These are phyloP conservation scores for Lithophane socia DNA, from an alignment of 2,888 invertebrate genomes.

Conservation along the genomic window DNA sequence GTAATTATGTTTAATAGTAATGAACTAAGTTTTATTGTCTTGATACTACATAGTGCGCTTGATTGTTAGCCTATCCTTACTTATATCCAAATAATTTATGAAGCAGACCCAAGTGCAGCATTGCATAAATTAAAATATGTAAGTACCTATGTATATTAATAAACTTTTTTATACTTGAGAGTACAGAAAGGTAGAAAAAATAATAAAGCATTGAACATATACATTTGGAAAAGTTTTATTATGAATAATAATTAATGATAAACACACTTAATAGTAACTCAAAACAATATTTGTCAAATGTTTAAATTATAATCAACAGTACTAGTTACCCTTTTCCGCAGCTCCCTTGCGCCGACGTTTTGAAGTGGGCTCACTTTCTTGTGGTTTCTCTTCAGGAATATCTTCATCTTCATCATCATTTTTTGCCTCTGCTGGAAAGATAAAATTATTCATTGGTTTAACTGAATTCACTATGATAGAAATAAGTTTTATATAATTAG, in stretches of 20 bases:
- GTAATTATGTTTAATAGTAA: conserved; percentile 25
- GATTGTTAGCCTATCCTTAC: conserved; percentile 40
- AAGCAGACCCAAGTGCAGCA: conserved; percentile 44
- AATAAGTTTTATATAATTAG: not conserved
- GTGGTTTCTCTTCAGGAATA: conserved; percentile 76
- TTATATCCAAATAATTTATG: conserved; percentile 36
- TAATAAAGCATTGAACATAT: conserved; percentile 83
- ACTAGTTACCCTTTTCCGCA: conserved; percentile 88
- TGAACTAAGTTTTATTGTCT: conserved; percentile 13
- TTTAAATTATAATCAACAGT: conserved; percentile 75
- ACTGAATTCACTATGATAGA: not conserved
- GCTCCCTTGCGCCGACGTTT: conserved; percentile 84
- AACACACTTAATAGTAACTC: conserved; percentile 82
- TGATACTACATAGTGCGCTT: not conserved
- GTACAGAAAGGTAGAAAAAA: conserved; percentile 68
- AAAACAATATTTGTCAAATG: conserved; percentile 79
- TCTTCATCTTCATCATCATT: conserved; percentile 79
- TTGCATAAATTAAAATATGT: conserved; percentile 13
- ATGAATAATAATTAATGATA: conserved; percentile 77
- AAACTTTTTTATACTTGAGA: conserved; percentile 18
- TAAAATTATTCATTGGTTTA: not conserved
- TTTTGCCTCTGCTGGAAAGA: conserved; percentile 76
- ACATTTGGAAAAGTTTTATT: conserved; percentile 86
- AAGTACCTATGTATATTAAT: conserved; percentile 3
- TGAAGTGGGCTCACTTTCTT: conserved; percentile 78